phyloP scores from a whole-genome alignment of 2,113 vertebrate species.

The Cinclus mexicanus region DNA sequence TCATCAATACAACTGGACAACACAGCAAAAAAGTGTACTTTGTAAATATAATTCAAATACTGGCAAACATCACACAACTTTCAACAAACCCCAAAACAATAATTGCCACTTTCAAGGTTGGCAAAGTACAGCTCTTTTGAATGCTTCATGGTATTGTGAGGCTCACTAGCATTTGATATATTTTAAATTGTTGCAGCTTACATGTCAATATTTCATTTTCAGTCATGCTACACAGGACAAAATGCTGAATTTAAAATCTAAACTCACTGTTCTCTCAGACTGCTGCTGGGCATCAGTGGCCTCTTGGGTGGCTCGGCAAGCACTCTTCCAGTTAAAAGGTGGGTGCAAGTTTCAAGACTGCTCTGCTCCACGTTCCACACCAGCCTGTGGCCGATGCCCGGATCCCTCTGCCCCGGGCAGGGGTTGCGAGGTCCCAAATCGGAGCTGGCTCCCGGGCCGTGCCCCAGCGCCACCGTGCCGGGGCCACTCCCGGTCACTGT shows the following conservation, averaged over 20 bases:
- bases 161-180: not conserved
- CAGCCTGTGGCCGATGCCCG: not conserved
- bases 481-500: constrained; percentile 74
- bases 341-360: not conserved
- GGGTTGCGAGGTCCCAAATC: fast-evolving
- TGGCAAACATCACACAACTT: not conserved
- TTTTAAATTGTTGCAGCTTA: not conserved
- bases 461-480: constrained; percentile 48
- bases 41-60: not conserved
- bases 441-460: not conserved
- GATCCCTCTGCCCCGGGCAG: constrained; percentile 48
- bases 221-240: not conserved
- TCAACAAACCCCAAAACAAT: not conserved
- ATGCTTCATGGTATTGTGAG: not conserved
- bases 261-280: fast-evolving
- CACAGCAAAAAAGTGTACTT: not conserved
- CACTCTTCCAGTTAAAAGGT: not conserved
- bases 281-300: fast-evolving
- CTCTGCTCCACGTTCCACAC: not conserved
- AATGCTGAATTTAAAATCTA: not conserved
- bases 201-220: not conserved
- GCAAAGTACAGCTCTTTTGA: not conserved
- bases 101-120: not conserved
- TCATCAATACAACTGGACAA: not conserved
- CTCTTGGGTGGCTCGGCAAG: fast-evolving